Conservation (phyloP, 1,140 invertebrate genomes). For the Trypoxylus dichotomus region DNA sequence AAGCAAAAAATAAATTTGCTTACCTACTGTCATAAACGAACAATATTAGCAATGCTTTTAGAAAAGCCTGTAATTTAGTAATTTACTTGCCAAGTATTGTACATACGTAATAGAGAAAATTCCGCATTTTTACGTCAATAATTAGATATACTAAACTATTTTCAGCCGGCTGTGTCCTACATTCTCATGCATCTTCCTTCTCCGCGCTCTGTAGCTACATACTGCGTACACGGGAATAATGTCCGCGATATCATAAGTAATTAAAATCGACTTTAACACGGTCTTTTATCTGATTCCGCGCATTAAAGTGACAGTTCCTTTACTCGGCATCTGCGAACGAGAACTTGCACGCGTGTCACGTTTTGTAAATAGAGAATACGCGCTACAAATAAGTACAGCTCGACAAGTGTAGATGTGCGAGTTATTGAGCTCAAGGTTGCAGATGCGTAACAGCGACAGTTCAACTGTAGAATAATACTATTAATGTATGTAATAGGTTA, state of each 20-base stretch:
- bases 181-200: background rate
- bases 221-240: background rate
- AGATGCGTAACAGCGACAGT: too few relatives aligned
- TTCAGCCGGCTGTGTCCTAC: background rate
- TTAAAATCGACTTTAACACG: constrained; percentile 10
- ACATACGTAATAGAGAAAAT: background rate
- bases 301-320: constrained; percentile 13
- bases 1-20: too few relatives aligned
- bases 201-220: background rate
- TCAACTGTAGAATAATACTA: too few relatives aligned
- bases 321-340: background rate
- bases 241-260: background rate
- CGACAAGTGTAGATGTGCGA: too few relatives aligned
- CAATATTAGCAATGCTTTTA: too few relatives aligned
- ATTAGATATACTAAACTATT: background rate
- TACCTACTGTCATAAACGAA: too few relatives aligned
- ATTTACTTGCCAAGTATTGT: too few relatives aligned
- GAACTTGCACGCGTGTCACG: background rate
- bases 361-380: background rate
- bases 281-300: constrained; percentile 5
- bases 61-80: too few relatives aligned
- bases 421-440: too few relatives aligned
- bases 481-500: too few relatives aligned
- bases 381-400: too few relatives aligned
- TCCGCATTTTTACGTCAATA: background rate